Evolutionary conservation across 2,113 vertebrate species (phyloP).

Genomic region (Amphiprion ocellaris): DNA sequence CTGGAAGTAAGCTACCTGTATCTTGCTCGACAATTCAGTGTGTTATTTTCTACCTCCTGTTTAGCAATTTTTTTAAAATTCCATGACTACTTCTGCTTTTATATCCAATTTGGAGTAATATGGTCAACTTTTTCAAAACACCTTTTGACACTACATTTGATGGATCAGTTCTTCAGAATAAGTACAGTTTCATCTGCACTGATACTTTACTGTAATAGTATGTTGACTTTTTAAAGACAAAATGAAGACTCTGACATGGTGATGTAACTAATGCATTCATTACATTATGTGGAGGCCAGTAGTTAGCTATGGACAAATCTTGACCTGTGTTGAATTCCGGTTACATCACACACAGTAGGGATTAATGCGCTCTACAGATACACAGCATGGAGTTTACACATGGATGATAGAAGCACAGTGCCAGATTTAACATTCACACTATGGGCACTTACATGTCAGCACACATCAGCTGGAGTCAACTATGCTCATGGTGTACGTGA

Average conservation of each 20-base stretch:
- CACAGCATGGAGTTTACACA: slow-evolving; percentile 55
- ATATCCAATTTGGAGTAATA: not conserved
- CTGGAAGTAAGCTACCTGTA: not conserved
- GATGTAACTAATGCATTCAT: slow-evolving; percentile 48
- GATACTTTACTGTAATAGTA: not conserved
- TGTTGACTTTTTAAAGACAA: slow-evolving; percentile 15
- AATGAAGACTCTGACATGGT: not conserved
- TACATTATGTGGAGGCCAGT: slow-evolving; percentile 32
- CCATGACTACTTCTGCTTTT: not conserved
- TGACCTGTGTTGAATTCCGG: slow-evolving; percentile 48
- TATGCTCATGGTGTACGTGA: slow-evolving; percentile 44
- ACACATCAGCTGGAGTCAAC: slow-evolving; percentile 63
- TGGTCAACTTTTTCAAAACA: not conserved
- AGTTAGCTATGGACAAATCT: slow-evolving; percentile 30
- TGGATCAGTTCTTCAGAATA: not conserved
- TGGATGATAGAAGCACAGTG: slow-evolving; percentile 53
- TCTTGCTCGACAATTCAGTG: not conserved
- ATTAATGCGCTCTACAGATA: slow-evolving; percentile 34
- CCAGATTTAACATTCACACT: slow-evolving; percentile 67
- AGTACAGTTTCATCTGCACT: not conserved
- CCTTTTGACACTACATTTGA: not conserved
- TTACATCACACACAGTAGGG: slow-evolving; percentile 61
- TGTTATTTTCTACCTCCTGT: not conserved
- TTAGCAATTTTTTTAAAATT: not conserved
- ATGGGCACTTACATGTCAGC: slow-evolving; percentile 65